These are phyloP conservation scores for Phragmatobia fuliginosa DNA, from an alignment of 2,888 invertebrate species.

Conservation along the genomic window DNA sequence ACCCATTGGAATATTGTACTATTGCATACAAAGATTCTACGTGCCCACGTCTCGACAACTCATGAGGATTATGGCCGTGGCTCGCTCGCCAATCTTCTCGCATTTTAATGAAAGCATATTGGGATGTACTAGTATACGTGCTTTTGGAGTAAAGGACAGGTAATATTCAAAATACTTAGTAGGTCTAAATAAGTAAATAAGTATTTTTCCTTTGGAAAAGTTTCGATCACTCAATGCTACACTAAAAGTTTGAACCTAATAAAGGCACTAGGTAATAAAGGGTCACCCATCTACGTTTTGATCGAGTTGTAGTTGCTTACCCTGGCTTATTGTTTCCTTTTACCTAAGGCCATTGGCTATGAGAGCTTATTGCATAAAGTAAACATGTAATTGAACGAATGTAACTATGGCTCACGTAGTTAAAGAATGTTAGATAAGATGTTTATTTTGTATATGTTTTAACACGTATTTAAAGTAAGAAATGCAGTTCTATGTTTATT, in stretches of 20 bases:
- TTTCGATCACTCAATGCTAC: no score
- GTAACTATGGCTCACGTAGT: neutral
- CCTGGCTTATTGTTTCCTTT: no score
- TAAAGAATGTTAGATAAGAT: neutral
- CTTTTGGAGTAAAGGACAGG: constrained; percentile 91
- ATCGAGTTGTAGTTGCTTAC: no score
- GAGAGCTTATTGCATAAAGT: neutral
- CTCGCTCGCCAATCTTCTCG: constrained; percentile 98
- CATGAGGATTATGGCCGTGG: constrained; percentile 96
- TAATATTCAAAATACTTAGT: no score
- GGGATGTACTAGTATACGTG: constrained; percentile 94
- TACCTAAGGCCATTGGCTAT: no score
- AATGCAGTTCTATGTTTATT: neutral
- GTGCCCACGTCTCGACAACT: constrained; percentile 97
- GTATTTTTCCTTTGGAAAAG: no score
- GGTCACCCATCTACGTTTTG: no score
- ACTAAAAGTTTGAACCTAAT: no score
- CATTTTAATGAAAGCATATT: constrained; percentile 98
- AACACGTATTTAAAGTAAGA: neutral
- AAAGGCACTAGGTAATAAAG: no score
- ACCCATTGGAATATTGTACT: constrained; percentile 93
- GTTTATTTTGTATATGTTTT: neutral
- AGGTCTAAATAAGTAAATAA: no score
- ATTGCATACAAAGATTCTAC: constrained; percentile 96
- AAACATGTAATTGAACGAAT: neutral